phyloP scores from a whole-genome alignment of 2,797 vertebrate species.

The Podarcis lilfordi region DNA sequence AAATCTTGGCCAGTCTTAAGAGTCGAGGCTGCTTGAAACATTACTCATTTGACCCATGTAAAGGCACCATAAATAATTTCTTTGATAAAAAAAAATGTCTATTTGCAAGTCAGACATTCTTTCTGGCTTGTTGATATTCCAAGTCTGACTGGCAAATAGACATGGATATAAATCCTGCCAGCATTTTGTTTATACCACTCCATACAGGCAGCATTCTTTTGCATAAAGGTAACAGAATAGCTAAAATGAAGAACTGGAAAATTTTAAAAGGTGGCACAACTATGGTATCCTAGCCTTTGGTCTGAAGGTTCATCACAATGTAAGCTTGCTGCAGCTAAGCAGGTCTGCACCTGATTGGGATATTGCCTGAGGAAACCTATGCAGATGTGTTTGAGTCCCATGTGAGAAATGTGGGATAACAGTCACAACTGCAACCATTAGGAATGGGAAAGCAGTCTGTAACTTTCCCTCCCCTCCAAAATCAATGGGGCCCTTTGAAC shows the following conservation, averaged over 20 bases:
- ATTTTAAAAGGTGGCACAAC: background rate
- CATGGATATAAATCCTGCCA: background rate
- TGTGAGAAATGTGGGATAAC: background rate
- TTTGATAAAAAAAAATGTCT: background rate
- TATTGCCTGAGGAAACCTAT: background rate
- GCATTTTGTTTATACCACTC: background rate
- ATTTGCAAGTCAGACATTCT: background rate
- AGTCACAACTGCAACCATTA: background rate
- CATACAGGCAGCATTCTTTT: too few relatives aligned
- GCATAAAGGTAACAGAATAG: background rate
- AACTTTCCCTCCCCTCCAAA: background rate
- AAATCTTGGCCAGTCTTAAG: background rate
- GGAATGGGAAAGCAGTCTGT: background rate
- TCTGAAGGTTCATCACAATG: background rate
- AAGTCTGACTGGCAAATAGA: background rate
- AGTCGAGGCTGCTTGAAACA: background rate
- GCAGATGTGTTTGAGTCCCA: background rate
- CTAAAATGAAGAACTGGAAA: background rate
- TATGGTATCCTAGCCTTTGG: background rate
- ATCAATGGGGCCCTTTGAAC: background rate
- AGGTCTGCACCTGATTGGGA: background rate
- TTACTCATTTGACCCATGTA: constrained; percentile 1
- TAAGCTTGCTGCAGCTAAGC: background rate
- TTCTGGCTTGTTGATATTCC: background rate
- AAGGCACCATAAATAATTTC: background rate